Percentiles rank a stretch among this genome's conserved stretches.
These are phyloP conservation scores for Benthosema pterotum DNA, from an alignment of 2,797 vertebrate species.

Conservation along the genomic window DNA sequence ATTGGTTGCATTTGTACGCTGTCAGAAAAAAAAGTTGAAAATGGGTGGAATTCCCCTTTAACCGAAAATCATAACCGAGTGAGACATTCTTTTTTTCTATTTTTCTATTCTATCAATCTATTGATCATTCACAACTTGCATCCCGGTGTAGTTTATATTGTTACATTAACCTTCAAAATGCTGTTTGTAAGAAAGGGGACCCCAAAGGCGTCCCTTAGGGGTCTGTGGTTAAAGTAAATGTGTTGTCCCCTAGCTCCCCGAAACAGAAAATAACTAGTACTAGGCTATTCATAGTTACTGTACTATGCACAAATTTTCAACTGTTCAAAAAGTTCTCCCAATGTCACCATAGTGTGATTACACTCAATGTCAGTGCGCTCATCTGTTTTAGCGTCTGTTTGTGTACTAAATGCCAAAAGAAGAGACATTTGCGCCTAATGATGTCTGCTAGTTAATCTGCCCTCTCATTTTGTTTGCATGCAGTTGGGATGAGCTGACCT, in stretches of 20 bases:
- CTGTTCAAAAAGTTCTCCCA: conserved; percentile 23
- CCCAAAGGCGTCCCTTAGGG: too few relatives aligned
- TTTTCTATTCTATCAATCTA: too few relatives aligned
- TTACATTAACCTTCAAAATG: too few relatives aligned
- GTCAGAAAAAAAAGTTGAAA: too few relatives aligned
- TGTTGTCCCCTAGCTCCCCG: too few relatives aligned
- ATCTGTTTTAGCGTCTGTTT: conserved; percentile 71
- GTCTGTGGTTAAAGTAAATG: not conserved
- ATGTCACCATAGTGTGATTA: conserved; percentile 29
- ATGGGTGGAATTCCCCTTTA: too few relatives aligned
- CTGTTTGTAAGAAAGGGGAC: too few relatives aligned
- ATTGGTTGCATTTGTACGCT: too few relatives aligned
- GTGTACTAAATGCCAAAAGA: conserved; percentile 49
- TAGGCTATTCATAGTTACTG: conserved; percentile 22
- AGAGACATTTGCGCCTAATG: conserved; percentile 28
- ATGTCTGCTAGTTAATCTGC: conserved; percentile 35
- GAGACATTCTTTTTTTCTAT: too few relatives aligned
- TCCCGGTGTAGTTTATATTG: not conserved
- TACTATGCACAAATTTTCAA: not conserved
- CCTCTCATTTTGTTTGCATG: conserved; percentile 57
- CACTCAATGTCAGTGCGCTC: conserved; percentile 63
- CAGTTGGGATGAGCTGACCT: conserved; percentile 62
- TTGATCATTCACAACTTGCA: not conserved
- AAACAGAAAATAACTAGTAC: too few relatives aligned
- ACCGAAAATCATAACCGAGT: not conserved